Percentiles rank a stretch among this genome's conserved stretches.
Conservation (phyloP, 2,797 vertebrate species). For the Falco berigora region DNA sequence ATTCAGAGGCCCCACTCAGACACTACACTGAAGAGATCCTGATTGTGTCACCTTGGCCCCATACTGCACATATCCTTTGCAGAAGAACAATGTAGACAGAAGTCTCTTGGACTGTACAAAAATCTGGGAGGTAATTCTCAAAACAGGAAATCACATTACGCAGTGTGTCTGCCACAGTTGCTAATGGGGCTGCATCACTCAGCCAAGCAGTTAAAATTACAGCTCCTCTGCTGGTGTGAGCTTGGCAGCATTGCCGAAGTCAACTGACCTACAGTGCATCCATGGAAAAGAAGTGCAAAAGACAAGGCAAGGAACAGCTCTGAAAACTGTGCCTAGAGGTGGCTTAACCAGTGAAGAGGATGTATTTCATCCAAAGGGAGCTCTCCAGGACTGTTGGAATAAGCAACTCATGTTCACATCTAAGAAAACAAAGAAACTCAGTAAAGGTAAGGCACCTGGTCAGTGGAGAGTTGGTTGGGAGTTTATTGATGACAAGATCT, state of each 20-base stretch:
- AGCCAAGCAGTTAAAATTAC: background rate
- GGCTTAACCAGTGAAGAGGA: background rate
- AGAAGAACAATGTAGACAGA: slow-evolving; percentile 31
- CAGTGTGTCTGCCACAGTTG: background rate
- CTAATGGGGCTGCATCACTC: background rate
- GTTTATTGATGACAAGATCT: background rate
- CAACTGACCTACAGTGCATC: background rate
- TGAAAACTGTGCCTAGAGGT: background rate
- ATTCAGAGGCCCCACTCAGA: slow-evolving; percentile 30
- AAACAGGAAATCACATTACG: background rate
- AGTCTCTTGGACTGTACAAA: background rate
- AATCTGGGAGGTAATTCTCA: background rate
- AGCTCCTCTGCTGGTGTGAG: background rate
- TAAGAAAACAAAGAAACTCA: background rate
- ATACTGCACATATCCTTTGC: slow-evolving; percentile 14
- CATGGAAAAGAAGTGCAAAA: background rate
- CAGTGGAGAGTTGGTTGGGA: background rate
- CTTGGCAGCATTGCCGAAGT: background rate
- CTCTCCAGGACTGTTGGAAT: background rate
- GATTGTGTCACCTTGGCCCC: slow-evolving; percentile 48
- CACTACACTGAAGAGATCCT: slow-evolving; percentile 12
- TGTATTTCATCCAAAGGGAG: background rate
- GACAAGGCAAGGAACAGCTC: background rate
- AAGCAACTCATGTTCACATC: background rate
- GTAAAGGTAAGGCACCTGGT: background rate